Evolutionary conservation across 64 coral and sea anemone species (phyloP).

Genomic region (Montipora efflorescens): DNA sequence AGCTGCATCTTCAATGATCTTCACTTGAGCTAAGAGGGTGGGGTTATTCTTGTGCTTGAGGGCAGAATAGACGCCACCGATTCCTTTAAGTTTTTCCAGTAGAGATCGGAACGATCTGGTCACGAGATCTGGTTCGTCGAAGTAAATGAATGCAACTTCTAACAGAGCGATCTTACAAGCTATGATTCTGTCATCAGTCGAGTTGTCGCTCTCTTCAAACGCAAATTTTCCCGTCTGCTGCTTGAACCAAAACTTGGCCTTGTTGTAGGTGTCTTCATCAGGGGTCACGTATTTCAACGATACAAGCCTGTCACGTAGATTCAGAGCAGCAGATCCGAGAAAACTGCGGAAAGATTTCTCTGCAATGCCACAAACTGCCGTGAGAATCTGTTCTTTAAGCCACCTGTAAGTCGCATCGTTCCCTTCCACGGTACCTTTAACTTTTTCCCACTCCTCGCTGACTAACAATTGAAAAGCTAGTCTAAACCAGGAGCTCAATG

Average conservation of each 20-base stretch:
- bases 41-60: constrained; percentile 74
- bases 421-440: constrained; percentile 70
- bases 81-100: constrained; percentile 28
- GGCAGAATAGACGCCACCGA: constrained; percentile 43
- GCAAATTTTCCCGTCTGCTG: constrained; percentile 31
- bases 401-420: constrained; percentile 79
- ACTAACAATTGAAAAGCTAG: constrained; percentile 82
- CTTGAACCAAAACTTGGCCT: constrained; percentile 69
- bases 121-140: constrained; percentile 64
- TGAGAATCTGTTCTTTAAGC: constrained; percentile 76
- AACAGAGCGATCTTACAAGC: constrained; percentile 78
- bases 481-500: constrained; percentile 78
- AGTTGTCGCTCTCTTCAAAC: constrained; percentile 50
- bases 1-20: constrained; percentile 64
- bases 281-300: constrained; percentile 56
- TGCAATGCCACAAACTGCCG: constrained; percentile 42
- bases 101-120: constrained; percentile 40
- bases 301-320: constrained; percentile 55
- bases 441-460: constrained; percentile 70
- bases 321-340: constrained; percentile 67
- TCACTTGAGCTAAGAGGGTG: constrained; percentile 49
- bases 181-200: constrained; percentile 35
- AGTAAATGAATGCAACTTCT: constrained; percentile 78
- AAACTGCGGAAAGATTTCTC: constrained; percentile 59
- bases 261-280: constrained; percentile 51